Evolutionary conservation across 2,888 invertebrate species (phyloP), one percentile per base, ranked within the genome.

Genomic region (Callinectes sapidus): DNA sequence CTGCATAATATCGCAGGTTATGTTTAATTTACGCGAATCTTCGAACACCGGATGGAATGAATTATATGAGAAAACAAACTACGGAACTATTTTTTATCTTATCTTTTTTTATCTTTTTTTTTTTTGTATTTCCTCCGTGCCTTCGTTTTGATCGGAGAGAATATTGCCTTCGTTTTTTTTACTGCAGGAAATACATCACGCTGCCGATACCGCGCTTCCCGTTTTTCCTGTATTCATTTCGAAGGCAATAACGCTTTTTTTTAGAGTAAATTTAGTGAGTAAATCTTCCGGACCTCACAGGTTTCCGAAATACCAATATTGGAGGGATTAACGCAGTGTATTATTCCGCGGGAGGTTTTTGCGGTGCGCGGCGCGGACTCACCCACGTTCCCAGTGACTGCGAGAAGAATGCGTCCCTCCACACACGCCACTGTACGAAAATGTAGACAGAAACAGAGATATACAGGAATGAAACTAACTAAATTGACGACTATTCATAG

Each of bases 211-310:
- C 81, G 16, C 81, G 8, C 81, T 14, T 32, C n/a, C 71, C 71
- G 18, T 61, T 48, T 48, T 71, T 71, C 28, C 18, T 71, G n/a
- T 71, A 71, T 81, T 81, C 13, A 35, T 81, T 81, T 81, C 81
- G 14, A 81, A 81, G 81, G 81, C 32, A 81, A 35, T 81, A 81
- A 81, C 35, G 81, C 35, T 81, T 81, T 81, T 81, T 81, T 81
- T 81, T 35, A 16, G 32, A 35, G 81, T 81, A 81, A 81, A 81
- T 81, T 32, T 35, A 35, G 81, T 35, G 81, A 81, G 81, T 32
- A 81, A 81, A 81, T 81, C 8, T 81, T 81, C 81, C 81, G 35
- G 81, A 32, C 81, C 81, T 81, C 81, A 81, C 81, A 81, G 81
- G 81, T 35, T 81, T 81, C 81, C 81, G 32, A 81, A 71, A 81